These are phyloP conservation scores for Athetis lepigone DNA, from an alignment of 2,888 invertebrate genomes.

Conservation along the genomic window DNA sequence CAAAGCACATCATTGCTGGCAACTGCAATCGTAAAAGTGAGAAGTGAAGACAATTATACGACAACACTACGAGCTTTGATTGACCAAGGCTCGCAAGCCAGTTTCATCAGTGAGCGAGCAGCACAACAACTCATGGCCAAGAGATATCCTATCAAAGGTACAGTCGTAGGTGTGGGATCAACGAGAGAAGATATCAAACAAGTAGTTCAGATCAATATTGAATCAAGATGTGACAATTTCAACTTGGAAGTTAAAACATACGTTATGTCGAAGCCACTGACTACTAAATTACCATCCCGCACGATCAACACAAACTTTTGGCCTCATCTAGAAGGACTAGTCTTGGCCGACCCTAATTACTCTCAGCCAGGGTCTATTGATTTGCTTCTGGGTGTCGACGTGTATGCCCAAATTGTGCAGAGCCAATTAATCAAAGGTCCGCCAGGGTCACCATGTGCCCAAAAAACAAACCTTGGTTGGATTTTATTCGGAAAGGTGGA, in stretches of 20 bases:
- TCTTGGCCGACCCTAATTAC: slow-evolving; percentile 5
- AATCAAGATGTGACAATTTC: slow-evolving; percentile 13
- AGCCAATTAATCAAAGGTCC: slow-evolving; percentile 7
- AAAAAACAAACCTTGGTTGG: slow-evolving; percentile 15
- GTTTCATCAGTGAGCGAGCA: slow-evolving; percentile 9
- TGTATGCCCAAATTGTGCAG: slow-evolving; percentile 25
- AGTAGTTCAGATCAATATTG: slow-evolving; percentile 8
- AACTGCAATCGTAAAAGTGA: slow-evolving; percentile 14
- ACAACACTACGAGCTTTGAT: slow-evolving; percentile 19
- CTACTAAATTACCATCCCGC: slow-evolving; percentile 23
- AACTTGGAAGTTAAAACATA: slow-evolving; percentile 12
- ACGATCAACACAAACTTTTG: slow-evolving; percentile 1
- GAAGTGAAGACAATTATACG: slow-evolving; percentile 12
- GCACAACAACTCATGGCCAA: slow-evolving; percentile 4
- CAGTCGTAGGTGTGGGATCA: slow-evolving; percentile 11
- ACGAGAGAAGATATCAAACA: slow-evolving; percentile 6
- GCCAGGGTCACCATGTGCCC: slow-evolving; percentile 12
- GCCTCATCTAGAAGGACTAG: slow-evolving; percentile 7
- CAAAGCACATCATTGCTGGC: neutral
- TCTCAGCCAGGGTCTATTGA: slow-evolving; percentile 13
- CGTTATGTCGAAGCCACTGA: slow-evolving; percentile 9
- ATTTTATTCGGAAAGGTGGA: slow-evolving; percentile 20
- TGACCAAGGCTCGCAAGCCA: slow-evolving; percentile 21
- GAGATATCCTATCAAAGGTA: slow-evolving; percentile 2
- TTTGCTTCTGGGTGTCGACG: slow-evolving; percentile 16